These are phyloP conservation scores for Dromaius novaehollandiae DNA, from an alignment of 2,113 vertebrate species.

Conservation along the genomic window DNA sequence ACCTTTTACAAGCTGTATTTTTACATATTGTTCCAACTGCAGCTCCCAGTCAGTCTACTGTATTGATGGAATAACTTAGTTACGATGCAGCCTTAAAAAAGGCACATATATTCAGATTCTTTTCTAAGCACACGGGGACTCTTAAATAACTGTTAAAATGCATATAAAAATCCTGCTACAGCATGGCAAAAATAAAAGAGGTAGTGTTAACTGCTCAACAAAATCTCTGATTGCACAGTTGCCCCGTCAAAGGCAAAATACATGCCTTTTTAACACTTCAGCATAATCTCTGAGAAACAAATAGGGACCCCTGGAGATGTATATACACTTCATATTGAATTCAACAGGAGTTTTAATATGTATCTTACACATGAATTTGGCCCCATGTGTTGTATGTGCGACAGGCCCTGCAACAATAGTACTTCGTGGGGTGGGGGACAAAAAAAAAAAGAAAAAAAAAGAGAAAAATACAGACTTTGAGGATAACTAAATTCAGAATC, in stretches of 20 bases:
- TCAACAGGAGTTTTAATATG: not conserved
- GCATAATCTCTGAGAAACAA: conserved; percentile 8
- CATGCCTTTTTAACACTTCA: conserved; percentile 19
- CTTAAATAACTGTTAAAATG: conserved; percentile 85
- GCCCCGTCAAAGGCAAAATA: conserved; percentile 38
- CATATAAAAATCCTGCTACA: conserved; percentile 68
- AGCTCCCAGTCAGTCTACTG: conserved; percentile 78
- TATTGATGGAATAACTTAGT: conserved; percentile 82
- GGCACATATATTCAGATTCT: conserved; percentile 83
- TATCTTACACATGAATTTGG: not conserved
- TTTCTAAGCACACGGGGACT: conserved; percentile 78
- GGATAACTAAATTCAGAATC: not conserved
- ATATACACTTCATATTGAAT: not conserved
- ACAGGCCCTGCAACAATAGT: not conserved
- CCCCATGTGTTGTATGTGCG: fast-evolving
- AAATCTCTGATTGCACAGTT: conserved; percentile 55
- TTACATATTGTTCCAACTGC: conserved; percentile 86
- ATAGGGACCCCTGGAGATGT: not conserved
- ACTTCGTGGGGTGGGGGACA: not conserved
- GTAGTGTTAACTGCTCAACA: conserved; percentile 59
- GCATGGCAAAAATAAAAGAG: conserved; percentile 63
- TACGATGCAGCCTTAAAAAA: conserved; percentile 66
- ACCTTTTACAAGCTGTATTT: conserved; percentile 90
- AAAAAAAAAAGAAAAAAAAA: not conserved
- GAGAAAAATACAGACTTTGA: not conserved